Conservation (phyloP, 1,140 invertebrate genomes). For the Philaenus spumarius region DNA sequence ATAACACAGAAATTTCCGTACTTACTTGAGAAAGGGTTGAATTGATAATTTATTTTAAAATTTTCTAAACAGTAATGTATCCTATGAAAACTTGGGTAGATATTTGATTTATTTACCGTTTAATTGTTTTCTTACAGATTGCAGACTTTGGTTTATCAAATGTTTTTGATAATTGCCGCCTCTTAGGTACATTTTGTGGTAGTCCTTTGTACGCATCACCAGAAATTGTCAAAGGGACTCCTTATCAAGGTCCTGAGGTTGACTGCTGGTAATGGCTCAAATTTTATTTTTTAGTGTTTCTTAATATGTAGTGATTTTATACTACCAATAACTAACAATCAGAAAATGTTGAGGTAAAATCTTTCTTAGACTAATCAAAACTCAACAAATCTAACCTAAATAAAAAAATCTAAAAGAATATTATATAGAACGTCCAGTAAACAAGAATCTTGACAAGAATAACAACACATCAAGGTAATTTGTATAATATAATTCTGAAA, state of each 20-base stretch:
- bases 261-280: conserved; percentile 43
- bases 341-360: neutral
- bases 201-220: conserved; percentile 97
- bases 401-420: neutral
- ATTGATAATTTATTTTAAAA: too few relatives aligned
- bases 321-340: neutral
- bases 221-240: conserved; percentile 96
- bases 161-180: conserved; percentile 84
- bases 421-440: neutral
- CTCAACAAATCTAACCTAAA: neutral
- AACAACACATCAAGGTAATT: too few relatives aligned
- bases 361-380: neutral
- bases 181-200: conserved; percentile 94
- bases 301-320: neutral
- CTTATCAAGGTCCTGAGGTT: conserved; percentile 94
- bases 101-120: too few relatives aligned
- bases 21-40: too few relatives aligned
- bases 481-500: too few relatives aligned
- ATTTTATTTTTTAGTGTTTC: too few relatives aligned
- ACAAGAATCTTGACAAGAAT: too few relatives aligned
- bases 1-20: too few relatives aligned
- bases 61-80: too few relatives aligned
- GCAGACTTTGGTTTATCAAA: conserved; percentile 99
- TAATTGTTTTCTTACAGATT: conserved; percentile 55
- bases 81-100: too few relatives aligned